phyloP scores from a whole-genome alignment of 2,888 invertebrate genomes.

The Fragum sueziense region DNA sequence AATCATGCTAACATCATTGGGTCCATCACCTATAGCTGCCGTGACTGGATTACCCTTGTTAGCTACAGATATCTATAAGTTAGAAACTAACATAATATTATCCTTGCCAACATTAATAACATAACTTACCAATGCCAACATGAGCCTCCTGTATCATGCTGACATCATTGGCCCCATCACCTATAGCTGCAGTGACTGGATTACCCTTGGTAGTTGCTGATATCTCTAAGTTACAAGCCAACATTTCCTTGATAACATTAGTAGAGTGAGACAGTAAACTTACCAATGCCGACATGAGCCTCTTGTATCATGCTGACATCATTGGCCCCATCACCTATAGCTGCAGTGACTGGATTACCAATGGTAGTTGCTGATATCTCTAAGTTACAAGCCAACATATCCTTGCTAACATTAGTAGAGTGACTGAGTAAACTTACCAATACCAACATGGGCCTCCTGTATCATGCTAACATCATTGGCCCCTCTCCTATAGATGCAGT shows the following conservation, averaged over 20 bases:
- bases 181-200: conserved; percentile 95
- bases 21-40: conserved; percentile 98
- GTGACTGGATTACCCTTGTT: conserved; percentile 88
- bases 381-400: too few species aligned
- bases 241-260: too few species aligned
- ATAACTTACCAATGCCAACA: conserved; percentile 12
- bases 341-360: conserved; percentile 91
- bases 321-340: conserved; percentile 98
- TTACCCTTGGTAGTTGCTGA: conserved; percentile 84
- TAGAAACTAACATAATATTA: too few species aligned
- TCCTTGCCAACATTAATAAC: too few species aligned
- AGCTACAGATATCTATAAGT: too few species aligned
- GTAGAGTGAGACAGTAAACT: too few species aligned
- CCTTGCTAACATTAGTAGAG: too few species aligned
- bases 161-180: conserved; percentile 98
- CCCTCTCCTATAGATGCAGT: conserved; percentile 98
- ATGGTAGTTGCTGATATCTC: too few species aligned
- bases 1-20: conserved; percentile 99
- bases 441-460: conserved; percentile 89
- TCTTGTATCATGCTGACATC: conserved; percentile 99
- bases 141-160: conserved; percentile 98
- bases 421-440: conserved; percentile 7
- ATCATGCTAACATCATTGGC: conserved; percentile 99
- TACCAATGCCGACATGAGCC: conserved; percentile 85
- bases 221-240: too few species aligned